Evolutionary conservation across 2,797 vertebrate genomes (phyloP).

Genomic region (Pachyuromys duprasi): DNA sequence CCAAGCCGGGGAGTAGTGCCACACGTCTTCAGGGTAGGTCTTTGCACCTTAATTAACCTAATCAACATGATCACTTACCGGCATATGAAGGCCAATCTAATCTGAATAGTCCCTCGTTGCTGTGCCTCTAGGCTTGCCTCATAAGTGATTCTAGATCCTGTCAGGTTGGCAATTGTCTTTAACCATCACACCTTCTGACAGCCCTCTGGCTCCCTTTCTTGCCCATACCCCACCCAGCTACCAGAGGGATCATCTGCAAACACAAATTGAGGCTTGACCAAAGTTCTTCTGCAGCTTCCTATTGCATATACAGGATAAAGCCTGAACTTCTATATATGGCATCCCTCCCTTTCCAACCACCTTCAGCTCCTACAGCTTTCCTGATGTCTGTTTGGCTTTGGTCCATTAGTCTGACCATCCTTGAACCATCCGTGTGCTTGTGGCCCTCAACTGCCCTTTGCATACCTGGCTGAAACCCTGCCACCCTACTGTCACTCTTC

Average conservation of each 20-base stretch:
- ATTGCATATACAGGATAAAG: not conserved
- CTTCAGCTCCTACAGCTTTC: not conserved
- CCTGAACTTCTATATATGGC: not conserved
- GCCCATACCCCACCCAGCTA: not conserved
- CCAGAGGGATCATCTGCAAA: not conserved
- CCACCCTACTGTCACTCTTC: not conserved
- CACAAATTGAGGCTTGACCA: not conserved
- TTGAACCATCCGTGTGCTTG: not conserved
- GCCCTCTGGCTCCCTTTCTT: not conserved
- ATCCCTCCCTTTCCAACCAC: not conserved
- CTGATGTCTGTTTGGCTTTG: not conserved
- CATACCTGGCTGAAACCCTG: not conserved
- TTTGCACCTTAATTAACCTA: not conserved
- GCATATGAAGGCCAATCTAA: not conserved
- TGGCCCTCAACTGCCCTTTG: not conserved
- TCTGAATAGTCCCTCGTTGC: not conserved
- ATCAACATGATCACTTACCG: not conserved
- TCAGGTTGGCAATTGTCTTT: not conserved
- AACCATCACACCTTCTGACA: not conserved
- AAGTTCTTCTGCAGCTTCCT: not conserved
- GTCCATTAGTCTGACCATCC: not conserved
- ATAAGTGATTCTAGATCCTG: not conserved
- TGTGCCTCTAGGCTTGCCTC: not conserved
- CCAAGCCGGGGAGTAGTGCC: not conserved
- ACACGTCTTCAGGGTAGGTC: not conserved